Evolutionary conservation across 1,140 invertebrate genomes (phyloP).

Genomic region (Harlomillsia oculata): DNA sequence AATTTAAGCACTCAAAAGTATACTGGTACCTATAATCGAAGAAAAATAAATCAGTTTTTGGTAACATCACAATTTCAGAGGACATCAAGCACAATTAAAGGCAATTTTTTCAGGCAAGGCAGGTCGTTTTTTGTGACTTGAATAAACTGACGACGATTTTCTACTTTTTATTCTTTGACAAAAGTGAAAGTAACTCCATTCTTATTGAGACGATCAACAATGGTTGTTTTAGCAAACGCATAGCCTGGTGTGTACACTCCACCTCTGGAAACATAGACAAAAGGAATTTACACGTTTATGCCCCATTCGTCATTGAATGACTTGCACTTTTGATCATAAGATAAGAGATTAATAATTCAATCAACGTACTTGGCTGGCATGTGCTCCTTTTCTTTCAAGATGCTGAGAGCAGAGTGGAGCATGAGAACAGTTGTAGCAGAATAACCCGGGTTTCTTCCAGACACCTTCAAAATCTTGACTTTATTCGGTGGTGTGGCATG

Average conservation of each 20-base stretch:
- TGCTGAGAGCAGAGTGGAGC: conserved; percentile 58
- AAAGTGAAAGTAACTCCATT: conserved; percentile 49
- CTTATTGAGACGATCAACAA: conserved; percentile 52
- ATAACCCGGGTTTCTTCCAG: conserved; percentile 67
- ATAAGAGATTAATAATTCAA: not conserved
- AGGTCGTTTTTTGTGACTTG: not conserved
- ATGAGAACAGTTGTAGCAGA: conserved; percentile 64
- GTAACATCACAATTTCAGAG: no score
- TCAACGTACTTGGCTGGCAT: conserved; percentile 48
- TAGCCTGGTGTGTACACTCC: conserved; percentile 52
- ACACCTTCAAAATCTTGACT: conserved; percentile 37
- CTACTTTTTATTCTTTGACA: no score
- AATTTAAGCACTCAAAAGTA: no score
- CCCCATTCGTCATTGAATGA: no score
- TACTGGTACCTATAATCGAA: no score
- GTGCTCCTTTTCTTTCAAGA: conserved; percentile 64
- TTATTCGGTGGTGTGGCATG: conserved; percentile 55
- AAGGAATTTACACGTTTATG: no score
- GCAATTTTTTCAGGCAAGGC: not conserved
- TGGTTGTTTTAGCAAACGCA: conserved; percentile 53
- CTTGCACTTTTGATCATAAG: no score
- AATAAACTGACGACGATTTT: not conserved
- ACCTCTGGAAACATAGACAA: conserved; percentile 42
- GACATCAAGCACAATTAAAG: no score
- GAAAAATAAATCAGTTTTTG: no score